A percentile compares a stretch with the other conserved stretches of the same genome.
phyloP scores from a whole-genome alignment of 2,888 invertebrate genomes.

The Catocala fraxini region DNA sequence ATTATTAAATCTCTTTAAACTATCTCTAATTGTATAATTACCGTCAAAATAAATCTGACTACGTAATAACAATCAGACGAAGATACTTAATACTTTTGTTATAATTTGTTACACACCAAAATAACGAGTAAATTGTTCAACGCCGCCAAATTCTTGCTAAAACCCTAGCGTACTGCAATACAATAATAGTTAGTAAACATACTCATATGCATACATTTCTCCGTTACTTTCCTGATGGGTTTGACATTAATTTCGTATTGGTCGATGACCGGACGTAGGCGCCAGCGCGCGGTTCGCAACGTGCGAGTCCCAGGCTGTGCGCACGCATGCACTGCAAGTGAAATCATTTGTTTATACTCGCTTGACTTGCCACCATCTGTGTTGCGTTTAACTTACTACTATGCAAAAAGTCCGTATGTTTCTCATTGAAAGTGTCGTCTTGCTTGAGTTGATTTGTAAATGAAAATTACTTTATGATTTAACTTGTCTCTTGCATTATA shows the following conservation, averaged over 20 bases:
- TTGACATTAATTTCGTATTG: constrained; percentile 59
- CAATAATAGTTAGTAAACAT: background rate
- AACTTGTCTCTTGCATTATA: background rate
- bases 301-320: constrained; percentile 30
- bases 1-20: no score
- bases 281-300: constrained; percentile 36
- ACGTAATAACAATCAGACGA: no score
- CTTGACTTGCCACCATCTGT: constrained; percentile 38
- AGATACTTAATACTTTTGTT: no score
- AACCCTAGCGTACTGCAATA: background rate
- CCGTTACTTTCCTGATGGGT: constrained; percentile 50
- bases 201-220: constrained; percentile 16
- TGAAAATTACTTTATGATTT: background rate
- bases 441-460: constrained; percentile 14
- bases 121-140: no score
- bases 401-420: constrained; percentile 17
- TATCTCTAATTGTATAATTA: no score
- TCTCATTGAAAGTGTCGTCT: constrained; percentile 24
- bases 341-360: constrained; percentile 46
- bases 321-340: constrained; percentile 44
- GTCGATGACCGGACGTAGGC: constrained; percentile 58
- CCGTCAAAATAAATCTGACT: no score
- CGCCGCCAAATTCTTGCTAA: no score
- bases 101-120: no score
- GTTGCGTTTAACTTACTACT: constrained; percentile 27